Evolutionary conservation across 2,797 vertebrate genomes (phyloP).

Genomic region (Enteromius paludinosus): DNA sequence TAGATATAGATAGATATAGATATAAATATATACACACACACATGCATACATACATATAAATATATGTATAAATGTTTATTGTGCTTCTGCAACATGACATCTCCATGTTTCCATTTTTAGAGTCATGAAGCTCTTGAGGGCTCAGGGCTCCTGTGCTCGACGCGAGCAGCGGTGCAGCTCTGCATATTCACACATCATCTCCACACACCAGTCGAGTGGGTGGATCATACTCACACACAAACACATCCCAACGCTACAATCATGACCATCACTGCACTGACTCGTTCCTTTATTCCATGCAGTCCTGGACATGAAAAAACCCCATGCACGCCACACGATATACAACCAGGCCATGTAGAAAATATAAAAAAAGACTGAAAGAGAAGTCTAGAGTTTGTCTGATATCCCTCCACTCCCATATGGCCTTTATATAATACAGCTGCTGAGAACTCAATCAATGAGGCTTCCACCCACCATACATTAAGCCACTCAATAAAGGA

Average conservation of each 20-base stretch:
- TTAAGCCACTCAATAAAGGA: conserved; percentile 52
- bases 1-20: too few species aligned
- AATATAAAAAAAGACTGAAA: background rate
- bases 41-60: too few species aligned
- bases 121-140: conserved; percentile 7
- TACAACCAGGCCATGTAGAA: background rate
- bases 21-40: too few species aligned
- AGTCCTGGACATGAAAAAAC: background rate
- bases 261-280: background rate
- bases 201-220: background rate
- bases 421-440: conserved; percentile 53
- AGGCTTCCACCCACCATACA: conserved; percentile 43
- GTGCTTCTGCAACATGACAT: background rate
- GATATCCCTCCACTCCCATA: conserved; percentile 40
- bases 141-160: background rate
- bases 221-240: background rate
- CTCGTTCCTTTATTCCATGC: background rate
- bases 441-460: conserved; percentile 48
- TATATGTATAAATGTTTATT: background rate
- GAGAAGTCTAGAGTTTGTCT: conserved; percentile 26
- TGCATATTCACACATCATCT: background rate
- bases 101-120: conserved; percentile 7
- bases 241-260: background rate
- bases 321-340: background rate
- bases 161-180: background rate